These are phyloP conservation scores for Hymenopus coronatus DNA, from an alignment of 2,888 invertebrate genomes.

Conservation along the genomic window DNA sequence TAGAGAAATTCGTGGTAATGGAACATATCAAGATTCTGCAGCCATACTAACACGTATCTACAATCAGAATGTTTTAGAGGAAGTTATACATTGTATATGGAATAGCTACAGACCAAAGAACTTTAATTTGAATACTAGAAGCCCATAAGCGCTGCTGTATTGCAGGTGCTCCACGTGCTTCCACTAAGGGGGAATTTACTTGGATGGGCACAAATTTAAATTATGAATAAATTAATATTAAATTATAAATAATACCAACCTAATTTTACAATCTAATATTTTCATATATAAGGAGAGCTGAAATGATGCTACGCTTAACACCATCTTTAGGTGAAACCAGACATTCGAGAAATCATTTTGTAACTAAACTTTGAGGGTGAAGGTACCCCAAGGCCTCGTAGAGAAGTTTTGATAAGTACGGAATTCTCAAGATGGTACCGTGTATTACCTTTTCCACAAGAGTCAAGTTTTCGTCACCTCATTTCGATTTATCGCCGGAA, in stretches of 20 bases:
- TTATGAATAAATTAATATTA: no score
- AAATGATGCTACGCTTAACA: background rate
- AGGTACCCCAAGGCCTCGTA: background rate
- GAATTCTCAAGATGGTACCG: background rate
- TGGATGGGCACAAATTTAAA: no score
- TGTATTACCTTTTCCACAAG: background rate
- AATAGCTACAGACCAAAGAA: no score
- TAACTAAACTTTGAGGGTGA: background rate
- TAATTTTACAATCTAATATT: background rate
- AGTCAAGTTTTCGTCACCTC: background rate
- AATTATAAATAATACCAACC: accelerated
- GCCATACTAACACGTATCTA: no score
- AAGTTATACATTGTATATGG: no score
- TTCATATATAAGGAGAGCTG: background rate
- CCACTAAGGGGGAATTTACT: no score
- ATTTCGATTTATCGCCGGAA: background rate
- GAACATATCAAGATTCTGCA: no score
- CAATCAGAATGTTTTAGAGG: no score
- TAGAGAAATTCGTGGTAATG: no score
- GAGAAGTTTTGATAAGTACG: background rate
- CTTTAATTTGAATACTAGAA: no score
- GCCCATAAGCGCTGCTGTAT: no score
- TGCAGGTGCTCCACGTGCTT: no score
- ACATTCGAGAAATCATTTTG: background rate
- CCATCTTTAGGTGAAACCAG: background rate